Conservation (phyloP, 1,140 invertebrate genomes). For the Mya arenaria region DNA sequence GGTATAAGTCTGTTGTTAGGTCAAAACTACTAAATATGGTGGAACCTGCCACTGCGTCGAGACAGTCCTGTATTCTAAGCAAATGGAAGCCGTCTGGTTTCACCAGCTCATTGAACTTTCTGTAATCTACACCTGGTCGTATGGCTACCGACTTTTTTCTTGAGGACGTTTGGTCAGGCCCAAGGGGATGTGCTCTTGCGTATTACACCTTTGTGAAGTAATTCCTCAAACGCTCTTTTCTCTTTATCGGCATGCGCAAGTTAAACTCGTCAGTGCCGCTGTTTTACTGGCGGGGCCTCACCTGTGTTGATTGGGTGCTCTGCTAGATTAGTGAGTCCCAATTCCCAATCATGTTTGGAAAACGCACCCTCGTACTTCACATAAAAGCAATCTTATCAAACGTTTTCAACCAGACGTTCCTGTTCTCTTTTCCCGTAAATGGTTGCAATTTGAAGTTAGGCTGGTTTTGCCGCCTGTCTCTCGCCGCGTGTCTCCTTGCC, state of each 20-base stretch:
- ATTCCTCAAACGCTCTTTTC: neutral
- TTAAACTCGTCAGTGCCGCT: neutral
- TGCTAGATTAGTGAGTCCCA: neutral
- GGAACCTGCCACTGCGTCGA: neutral
- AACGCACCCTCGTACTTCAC: neutral
- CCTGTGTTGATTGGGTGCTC: conserved; percentile 13
- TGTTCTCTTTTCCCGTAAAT: no score
- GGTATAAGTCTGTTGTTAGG: conserved; percentile 51
- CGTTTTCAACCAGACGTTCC: no score
- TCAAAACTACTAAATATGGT: neutral
- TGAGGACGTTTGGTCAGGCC: conserved; percentile 7
- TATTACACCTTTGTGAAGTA: neutral
- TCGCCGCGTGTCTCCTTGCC: no score
- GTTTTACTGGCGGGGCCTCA: neutral
- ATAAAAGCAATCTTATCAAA: no score
- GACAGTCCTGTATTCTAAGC: conserved; percentile 3
- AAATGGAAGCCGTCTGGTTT: no score
- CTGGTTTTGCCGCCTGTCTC: no score
- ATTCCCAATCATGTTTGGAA: neutral
- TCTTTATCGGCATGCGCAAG: neutral
- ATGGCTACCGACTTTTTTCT: conserved; percentile 2
- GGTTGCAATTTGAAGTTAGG: no score
- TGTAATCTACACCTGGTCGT: conserved; percentile 11
- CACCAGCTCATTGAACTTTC: neutral
- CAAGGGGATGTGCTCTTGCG: neutral